These are phyloP conservation scores for Mantis religiosa DNA, from an alignment of 2,888 invertebrate genomes.

Conservation along the genomic window DNA sequence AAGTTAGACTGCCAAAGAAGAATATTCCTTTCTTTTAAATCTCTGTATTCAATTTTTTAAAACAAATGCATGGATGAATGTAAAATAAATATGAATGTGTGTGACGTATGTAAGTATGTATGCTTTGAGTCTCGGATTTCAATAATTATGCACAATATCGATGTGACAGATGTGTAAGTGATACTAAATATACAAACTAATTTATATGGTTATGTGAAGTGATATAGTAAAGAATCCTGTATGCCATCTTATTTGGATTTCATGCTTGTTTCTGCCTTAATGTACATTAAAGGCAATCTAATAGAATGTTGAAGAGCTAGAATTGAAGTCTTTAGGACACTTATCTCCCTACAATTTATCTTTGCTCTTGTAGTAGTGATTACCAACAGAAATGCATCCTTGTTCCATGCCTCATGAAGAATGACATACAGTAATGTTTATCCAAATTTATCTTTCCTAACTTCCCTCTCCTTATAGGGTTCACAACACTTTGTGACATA, in stretches of 20 bases:
- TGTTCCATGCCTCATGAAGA: no score
- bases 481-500: no score
- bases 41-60: not conserved
- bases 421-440: no score
- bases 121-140: not conserved
- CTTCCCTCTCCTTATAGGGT: no score
- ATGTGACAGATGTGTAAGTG: not conserved
- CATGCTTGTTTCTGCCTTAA: not conserved
- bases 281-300: not conserved
- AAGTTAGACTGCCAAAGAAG: conserved; percentile 22
- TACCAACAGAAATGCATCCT: no score
- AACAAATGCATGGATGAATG: not conserved
- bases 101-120: not conserved
- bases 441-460: no score
- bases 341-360: not conserved
- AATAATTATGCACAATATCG: not conserved
- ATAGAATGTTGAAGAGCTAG: not conserved
- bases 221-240: not conserved
- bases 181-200: not conserved
- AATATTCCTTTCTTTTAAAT: conserved; percentile 10
- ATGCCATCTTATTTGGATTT: not conserved
- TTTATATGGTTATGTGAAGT: not conserved
- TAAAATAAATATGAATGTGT: not conserved
- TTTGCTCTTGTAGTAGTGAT: not conserved
- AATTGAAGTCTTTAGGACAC: not conserved